Percentiles rank a stretch among this genome's conserved stretches.
These are phyloP conservation scores for Epizoanthus rinbou DNA, from an alignment of 92 coral and sea anemone genomes.

Conservation along the genomic window DNA sequence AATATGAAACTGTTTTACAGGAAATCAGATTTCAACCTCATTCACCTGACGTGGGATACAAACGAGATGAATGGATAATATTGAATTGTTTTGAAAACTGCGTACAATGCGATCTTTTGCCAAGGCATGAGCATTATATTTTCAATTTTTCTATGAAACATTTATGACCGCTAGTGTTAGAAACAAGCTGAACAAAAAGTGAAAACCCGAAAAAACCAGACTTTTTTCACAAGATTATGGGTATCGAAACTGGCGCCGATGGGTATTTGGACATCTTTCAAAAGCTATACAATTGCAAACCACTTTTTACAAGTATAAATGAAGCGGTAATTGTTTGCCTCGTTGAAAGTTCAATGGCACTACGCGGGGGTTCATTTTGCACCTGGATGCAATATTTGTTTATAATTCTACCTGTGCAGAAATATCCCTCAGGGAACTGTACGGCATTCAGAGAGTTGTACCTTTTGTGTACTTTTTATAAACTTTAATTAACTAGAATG, in stretches of 20 bases:
- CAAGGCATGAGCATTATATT: too few relatives aligned
- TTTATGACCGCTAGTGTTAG: too few relatives aligned
- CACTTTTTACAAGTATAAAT: background rate
- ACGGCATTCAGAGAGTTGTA: background rate
- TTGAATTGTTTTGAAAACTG: background rate
- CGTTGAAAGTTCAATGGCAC: conserved; percentile 10
- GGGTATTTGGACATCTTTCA: background rate
- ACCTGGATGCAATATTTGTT: conserved; percentile 14
- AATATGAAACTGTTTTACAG: conserved; percentile 10
- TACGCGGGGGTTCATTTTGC: conserved; percentile 21
- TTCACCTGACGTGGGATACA: conserved; percentile 3
- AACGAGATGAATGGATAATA: background rate
- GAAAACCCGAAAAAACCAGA: too few relatives aligned
- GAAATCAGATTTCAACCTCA: conserved; percentile 8
- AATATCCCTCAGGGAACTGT: conserved; percentile 1
- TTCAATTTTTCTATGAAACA: too few relatives aligned
- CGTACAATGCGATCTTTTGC: background rate
- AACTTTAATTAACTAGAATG: too few relatives aligned
- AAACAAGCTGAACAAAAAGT: too few relatives aligned
- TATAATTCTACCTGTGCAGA: background rate
- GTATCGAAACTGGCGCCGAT: too few relatives aligned
- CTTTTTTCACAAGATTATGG: too few relatives aligned
- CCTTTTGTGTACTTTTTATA: background rate
- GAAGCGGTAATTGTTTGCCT: background rate
- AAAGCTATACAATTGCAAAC: background rate